These are phyloP conservation scores for Trematomus loennbergii DNA, from an alignment of 2,113 vertebrate genomes.

Conservation along the genomic window DNA sequence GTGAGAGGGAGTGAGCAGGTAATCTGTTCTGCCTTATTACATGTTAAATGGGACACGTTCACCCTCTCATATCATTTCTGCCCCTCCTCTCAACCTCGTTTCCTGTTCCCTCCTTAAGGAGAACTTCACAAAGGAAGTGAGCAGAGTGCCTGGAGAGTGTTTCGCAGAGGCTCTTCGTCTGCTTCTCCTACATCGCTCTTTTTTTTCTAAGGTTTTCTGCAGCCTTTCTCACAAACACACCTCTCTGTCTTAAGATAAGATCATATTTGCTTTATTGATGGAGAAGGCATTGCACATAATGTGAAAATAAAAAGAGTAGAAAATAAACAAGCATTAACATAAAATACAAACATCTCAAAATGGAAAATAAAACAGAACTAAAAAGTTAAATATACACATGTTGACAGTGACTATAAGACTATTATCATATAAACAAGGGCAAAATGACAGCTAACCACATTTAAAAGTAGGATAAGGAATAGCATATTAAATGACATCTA, in stretches of 20 bases:
- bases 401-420: too few relatives aligned
- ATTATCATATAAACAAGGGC: too few relatives aligned
- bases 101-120: conserved; percentile 16
- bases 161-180: not conserved
- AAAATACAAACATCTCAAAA: too few relatives aligned
- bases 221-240: not conserved
- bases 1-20: conserved; percentile 48
- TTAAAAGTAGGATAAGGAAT: too few relatives aligned
- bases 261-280: too few relatives aligned
- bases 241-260: conserved; percentile 1
- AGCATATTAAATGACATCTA: too few relatives aligned
- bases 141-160: not conserved
- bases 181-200: not conserved
- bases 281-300: too few relatives aligned
- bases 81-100: conserved; percentile 45
- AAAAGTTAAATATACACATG: too few relatives aligned
- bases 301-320: too few relatives aligned
- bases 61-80: conserved; percentile 32
- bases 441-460: too few relatives aligned
- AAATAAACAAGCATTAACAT: too few relatives aligned
- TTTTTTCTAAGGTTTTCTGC: not conserved
- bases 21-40: conserved; percentile 72
- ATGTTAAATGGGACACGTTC: conserved; percentile 66
- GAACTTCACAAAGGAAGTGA: conserved; percentile 45
- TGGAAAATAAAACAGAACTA: too few relatives aligned